A percentile compares a stretch with the other conserved stretches of the same genome.
phyloP scores from a whole-genome alignment of 2,113 vertebrate species.

The Telmatochromis sp. region DNA sequence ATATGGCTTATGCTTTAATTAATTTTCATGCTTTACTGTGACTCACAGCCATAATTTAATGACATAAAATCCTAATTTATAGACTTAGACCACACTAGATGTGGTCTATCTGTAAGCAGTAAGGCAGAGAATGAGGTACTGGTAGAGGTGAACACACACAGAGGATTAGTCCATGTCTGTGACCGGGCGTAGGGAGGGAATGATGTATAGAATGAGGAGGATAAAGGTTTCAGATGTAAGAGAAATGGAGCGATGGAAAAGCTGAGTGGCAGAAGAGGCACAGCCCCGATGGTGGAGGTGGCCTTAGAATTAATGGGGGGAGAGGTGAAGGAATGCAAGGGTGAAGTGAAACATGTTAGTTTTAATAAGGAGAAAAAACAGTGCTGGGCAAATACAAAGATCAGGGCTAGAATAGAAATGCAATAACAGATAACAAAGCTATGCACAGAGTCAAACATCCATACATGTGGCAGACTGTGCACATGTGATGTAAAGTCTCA shows the following conservation, averaged over 20 bases:
- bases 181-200: slow-evolving; percentile 17
- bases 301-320: slow-evolving; percentile 19
- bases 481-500: neutral
- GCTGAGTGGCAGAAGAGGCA: slow-evolving; percentile 22
- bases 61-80: slow-evolving; percentile 33
- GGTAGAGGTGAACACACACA: slow-evolving; percentile 9
- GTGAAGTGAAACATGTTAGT: slow-evolving; percentile 8
- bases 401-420: neutral
- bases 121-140: neutral
- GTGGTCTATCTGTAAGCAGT: slow-evolving; percentile 7
- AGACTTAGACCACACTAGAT: slow-evolving; percentile 32
- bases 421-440: neutral
- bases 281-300: neutral
- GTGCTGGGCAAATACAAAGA: neutral
- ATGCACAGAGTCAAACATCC: neutral
- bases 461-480: neutral
- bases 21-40: slow-evolving; percentile 25
- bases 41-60: slow-evolving; percentile 34
- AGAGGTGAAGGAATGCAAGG: slow-evolving; percentile 46
- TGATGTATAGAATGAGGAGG: slow-evolving; percentile 47
- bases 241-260: slow-evolving; percentile 2
- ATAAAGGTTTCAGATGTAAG: slow-evolving; percentile 6
- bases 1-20: neutral
- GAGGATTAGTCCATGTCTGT: slow-evolving; percentile 27
- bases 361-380: neutral